Conservation (phyloP, 2,797 vertebrate species). For the Spinus olivaceus region DNA sequence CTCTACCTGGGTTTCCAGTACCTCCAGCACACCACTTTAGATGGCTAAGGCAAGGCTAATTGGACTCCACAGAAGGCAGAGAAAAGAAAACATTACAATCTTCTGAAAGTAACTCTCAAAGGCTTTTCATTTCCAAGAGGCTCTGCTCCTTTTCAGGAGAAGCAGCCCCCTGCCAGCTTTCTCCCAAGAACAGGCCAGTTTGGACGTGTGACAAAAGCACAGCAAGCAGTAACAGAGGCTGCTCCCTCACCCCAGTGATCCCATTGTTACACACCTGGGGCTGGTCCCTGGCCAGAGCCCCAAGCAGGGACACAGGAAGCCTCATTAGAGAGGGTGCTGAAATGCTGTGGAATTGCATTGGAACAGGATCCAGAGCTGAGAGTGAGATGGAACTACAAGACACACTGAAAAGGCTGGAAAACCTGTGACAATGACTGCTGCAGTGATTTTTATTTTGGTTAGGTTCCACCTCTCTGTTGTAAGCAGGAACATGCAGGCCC, state of each 20-base stretch:
- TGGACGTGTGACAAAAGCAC: background rate
- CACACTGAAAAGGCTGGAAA: background rate
- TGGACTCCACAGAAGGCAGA: background rate
- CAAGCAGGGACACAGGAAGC: background rate
- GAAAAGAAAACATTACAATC: background rate
- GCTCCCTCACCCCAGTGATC: background rate
- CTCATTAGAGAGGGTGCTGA: background rate
- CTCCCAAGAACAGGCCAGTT: background rate
- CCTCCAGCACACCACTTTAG: background rate
- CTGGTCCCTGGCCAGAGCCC: background rate
- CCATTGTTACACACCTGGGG: fast-evolving
- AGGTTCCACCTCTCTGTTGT: too few species aligned
- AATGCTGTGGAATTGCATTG: background rate
- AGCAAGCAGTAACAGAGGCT: background rate
- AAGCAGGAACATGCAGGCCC: background rate
- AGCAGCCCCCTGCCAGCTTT: background rate
- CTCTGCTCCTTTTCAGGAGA: background rate
- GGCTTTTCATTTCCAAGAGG: background rate
- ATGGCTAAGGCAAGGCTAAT: background rate
- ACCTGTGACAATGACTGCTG: background rate
- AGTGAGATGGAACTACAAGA: background rate
- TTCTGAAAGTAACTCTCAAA: background rate
- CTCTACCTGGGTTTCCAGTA: background rate
- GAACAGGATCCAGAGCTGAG: background rate
- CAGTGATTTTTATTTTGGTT: background rate